These are phyloP conservation scores for Ammodramus savannarum DNA, from an alignment of 2,113 vertebrate genomes.

Conservation along the genomic window DNA sequence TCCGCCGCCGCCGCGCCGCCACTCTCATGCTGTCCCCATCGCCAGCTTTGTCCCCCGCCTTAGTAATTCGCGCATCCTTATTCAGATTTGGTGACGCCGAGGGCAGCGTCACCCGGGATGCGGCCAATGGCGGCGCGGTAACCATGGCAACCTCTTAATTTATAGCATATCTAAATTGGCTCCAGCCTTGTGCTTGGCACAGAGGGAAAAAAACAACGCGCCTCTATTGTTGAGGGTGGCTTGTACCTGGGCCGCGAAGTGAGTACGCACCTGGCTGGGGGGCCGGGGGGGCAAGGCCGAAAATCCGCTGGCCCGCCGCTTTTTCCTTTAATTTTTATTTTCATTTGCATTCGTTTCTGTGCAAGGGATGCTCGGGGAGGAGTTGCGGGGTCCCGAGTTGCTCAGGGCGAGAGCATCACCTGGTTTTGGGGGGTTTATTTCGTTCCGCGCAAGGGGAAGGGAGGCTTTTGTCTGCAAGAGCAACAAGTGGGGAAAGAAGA, in stretches of 20 bases:
- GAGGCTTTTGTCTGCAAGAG: not conserved
- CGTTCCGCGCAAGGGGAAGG: not conserved
- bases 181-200: slow-evolving; percentile 74
- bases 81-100: slow-evolving; percentile 90
- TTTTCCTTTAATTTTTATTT: not conserved
- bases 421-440: not conserved
- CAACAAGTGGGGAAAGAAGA: not conserved
- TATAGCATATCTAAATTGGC: slow-evolving; percentile 89
- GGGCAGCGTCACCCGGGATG: slow-evolving; percentile 69
- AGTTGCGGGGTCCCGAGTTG: not conserved
- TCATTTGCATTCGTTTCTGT: not conserved
- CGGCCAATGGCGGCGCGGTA: slow-evolving; percentile 84
- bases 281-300: not conserved
- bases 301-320: rapidly evolving
- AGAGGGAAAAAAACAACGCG: slow-evolving; percentile 78
- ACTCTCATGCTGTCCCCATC: slow-evolving; percentile 86
- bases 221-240: slow-evolving; percentile 76
- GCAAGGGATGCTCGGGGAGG: not conserved
- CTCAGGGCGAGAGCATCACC: not conserved
- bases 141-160: slow-evolving; percentile 90
- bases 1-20: slow-evolving; percentile 73
- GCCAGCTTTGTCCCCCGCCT: slow-evolving; percentile 86
- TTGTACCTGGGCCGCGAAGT: slow-evolving; percentile 71
- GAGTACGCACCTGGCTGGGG: slow-evolving; percentile 66
- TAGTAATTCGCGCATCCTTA: slow-evolving; percentile 88